These are phyloP conservation scores for Dryococelus australis DNA, from an alignment of 2,888 invertebrate species.

Conservation along the genomic window DNA sequence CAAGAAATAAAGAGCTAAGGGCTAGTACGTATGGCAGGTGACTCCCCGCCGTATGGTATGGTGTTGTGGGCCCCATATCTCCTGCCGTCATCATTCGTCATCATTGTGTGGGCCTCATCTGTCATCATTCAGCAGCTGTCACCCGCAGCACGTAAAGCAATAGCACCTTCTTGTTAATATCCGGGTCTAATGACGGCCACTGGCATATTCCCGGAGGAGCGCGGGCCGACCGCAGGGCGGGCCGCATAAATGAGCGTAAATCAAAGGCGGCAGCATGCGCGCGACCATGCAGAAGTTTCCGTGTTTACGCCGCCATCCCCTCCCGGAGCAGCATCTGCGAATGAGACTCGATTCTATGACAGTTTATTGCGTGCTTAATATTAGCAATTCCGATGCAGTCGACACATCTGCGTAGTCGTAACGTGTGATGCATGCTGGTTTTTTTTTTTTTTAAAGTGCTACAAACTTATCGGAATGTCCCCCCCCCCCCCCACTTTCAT, in stretches of 20 bases:
- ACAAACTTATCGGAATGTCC: too few relatives aligned
- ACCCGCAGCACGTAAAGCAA: background rate
- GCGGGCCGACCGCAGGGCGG: background rate
- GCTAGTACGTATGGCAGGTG: background rate
- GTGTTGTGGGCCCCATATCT: background rate
- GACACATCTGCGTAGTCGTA: too few relatives aligned
- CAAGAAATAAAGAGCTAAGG: background rate
- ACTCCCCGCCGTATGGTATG: background rate
- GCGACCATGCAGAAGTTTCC: background rate
- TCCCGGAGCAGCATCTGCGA: too few relatives aligned
- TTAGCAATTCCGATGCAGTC: too few relatives aligned
- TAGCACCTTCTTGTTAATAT: background rate
- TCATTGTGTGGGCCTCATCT: background rate
- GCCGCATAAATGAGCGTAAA: background rate
- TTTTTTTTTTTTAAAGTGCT: too few relatives aligned
- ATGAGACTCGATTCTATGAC: too few relatives aligned
- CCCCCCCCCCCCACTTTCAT: too few relatives aligned
- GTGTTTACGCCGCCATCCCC: background rate
- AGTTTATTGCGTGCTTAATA: too few relatives aligned
- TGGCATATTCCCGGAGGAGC: background rate
- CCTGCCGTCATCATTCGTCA: background rate
- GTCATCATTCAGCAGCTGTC: background rate
- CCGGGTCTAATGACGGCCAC: background rate
- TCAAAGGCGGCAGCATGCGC: background rate
- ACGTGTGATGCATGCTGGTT: too few relatives aligned